phyloP scores from a whole-genome alignment of 2,797 vertebrate species.

The Chelidonichthys spinosus region DNA sequence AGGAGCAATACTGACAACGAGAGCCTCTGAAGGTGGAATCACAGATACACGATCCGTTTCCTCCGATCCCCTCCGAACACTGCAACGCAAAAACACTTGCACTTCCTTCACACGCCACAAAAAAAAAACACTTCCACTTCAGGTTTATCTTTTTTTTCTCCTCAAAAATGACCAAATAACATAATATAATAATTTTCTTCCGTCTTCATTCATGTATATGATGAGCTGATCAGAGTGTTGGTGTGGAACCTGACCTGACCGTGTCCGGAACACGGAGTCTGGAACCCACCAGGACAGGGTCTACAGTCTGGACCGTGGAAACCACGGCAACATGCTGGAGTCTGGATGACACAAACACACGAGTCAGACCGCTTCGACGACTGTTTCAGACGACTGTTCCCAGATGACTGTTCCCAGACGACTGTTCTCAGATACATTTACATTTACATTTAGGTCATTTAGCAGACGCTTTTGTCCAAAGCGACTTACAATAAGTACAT shows the following conservation, averaged over 20 bases:
- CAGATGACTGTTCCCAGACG: no score
- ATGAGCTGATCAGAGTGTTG: background rate
- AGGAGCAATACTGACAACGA: slow-evolving; percentile 89
- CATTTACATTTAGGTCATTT: no score
- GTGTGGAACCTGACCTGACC: slow-evolving; percentile 84
- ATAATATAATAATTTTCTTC: no score
- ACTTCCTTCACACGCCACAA: background rate
- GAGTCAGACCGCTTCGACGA: no score
- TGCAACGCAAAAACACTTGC: slow-evolving; percentile 54
- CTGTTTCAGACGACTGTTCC: no score
- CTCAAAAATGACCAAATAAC: no score
- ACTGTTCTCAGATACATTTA: no score
- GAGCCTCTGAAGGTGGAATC: slow-evolving; percentile 87
- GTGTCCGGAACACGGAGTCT: slow-evolving; percentile 87
- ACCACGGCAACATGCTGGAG: slow-evolving; percentile 88
- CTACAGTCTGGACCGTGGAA: slow-evolving; percentile 91
- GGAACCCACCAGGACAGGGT: slow-evolving; percentile 89
- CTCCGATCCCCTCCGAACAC: slow-evolving; percentile 88
- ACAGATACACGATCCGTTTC: slow-evolving; percentile 90
- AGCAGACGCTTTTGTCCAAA: no score
- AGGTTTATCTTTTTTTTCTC: no score
- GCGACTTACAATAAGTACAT: no score
- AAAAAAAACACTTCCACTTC: background rate
- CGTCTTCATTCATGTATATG: no score
- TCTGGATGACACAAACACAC: slow-evolving; percentile 73